Conservation (phyloP, 2,797 vertebrate species). For the Rhinophrynus dorsalis region DNA sequence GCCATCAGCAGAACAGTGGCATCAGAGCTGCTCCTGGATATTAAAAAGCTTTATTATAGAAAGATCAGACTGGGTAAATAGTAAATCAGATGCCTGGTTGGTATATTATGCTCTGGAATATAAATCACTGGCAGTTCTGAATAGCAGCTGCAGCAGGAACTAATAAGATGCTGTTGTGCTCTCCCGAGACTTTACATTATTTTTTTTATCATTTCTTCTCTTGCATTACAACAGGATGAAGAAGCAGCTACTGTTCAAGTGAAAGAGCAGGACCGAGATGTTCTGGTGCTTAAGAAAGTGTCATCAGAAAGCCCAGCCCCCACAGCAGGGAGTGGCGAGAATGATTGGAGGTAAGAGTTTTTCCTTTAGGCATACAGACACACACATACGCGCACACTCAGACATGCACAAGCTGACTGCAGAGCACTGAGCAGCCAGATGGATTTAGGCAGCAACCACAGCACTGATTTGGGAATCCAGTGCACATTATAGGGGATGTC, state of each 20-base stretch:
- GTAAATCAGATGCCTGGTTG: slow-evolving; percentile 25
- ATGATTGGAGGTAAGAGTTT: slow-evolving; percentile 84
- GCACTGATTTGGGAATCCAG: slow-evolving; percentile 58
- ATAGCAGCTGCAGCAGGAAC: slow-evolving; percentile 15
- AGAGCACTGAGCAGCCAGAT: slow-evolving; percentile 66
- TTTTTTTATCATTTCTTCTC: slow-evolving; percentile 24
- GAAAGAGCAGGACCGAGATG: slow-evolving; percentile 78
- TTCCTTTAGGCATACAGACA: slow-evolving; percentile 50
- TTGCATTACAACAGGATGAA: slow-evolving; percentile 71
- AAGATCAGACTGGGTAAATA: background rate
- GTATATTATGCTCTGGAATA: slow-evolving; percentile 36
- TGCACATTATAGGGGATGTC: slow-evolving; percentile 65
- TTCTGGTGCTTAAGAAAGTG: slow-evolving; percentile 87
- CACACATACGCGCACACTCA: slow-evolving; percentile 40
- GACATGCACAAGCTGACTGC: slow-evolving; percentile 67
- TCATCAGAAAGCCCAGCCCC: slow-evolving; percentile 80
- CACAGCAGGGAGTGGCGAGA: slow-evolving; percentile 74
- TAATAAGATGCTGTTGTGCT: slow-evolving; percentile 18
- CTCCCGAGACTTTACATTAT: slow-evolving; percentile 33
- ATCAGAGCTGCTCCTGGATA: background rate
- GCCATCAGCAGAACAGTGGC: background rate
- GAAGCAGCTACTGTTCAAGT: slow-evolving; percentile 77
- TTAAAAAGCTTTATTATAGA: background rate
- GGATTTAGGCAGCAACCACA: slow-evolving; percentile 62
- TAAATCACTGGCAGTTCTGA: slow-evolving; percentile 28